Percentiles rank a stretch among this genome's conserved stretches.
These are phyloP conservation scores for Philopedon plagiatum DNA, from an alignment of 2,888 invertebrate species.

Conservation along the genomic window DNA sequence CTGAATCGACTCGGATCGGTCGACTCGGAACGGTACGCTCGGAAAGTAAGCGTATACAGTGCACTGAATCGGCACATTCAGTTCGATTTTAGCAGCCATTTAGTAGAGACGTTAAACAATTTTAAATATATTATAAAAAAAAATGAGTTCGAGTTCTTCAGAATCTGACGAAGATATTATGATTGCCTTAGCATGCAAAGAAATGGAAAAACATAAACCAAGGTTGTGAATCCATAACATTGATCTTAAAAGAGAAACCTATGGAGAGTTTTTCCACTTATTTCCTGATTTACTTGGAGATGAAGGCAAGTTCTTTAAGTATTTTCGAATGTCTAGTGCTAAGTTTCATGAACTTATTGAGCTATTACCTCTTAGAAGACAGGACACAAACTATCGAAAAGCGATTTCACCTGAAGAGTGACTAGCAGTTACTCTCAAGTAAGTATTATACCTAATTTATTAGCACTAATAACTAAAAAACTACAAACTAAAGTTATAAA, in stretches of 20 bases:
- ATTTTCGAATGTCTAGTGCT: conserved; percentile 24
- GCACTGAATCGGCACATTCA: too few species aligned
- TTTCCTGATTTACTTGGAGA: neutral
- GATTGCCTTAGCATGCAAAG: neutral
- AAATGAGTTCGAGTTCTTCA: neutral
- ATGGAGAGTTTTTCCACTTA: too few species aligned
- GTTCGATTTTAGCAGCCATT: too few species aligned
- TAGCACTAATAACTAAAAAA: too few species aligned
- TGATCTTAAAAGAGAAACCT: too few species aligned
- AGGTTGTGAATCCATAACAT: neutral
- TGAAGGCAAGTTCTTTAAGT: conserved; percentile 28
- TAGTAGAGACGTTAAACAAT: neutral
- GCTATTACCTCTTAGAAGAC: conserved; percentile 21
- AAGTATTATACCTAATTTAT: too few species aligned
- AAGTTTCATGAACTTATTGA: conserved; percentile 27
- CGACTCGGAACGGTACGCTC: too few species aligned
- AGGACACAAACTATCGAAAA: conserved; percentile 31
- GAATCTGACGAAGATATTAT: neutral
- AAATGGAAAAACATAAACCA: neutral
- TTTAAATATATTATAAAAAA: too few species aligned
- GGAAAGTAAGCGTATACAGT: too few species aligned
- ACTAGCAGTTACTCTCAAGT: conserved; percentile 17
- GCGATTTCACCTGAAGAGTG: conserved; percentile 32
- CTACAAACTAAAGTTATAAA: neutral
- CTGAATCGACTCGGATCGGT: too few species aligned